Percentiles rank a stretch among this genome's conserved stretches.
Evolutionary conservation across 2,888 invertebrate genomes (phyloP).

Genomic region (Caenorhabditis afra): DNA sequence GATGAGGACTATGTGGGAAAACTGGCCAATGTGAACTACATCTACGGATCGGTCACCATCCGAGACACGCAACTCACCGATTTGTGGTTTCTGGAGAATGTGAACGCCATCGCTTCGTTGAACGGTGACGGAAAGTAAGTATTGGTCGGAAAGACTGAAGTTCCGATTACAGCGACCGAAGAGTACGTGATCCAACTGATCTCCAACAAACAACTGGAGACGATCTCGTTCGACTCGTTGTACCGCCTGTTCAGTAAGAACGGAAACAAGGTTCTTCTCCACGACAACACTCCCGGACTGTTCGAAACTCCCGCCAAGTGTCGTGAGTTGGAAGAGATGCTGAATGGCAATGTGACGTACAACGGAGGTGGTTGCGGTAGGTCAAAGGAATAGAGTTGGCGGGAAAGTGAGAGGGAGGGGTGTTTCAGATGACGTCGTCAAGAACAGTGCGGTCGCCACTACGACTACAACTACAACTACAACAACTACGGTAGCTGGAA

Average conservation of each 20-base stretch:
- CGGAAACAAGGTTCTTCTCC: neutral
- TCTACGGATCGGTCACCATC: slow-evolving; percentile 11
- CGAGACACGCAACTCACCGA: neutral
- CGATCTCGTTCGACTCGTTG: slow-evolving; percentile 4
- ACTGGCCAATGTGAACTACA: neutral
- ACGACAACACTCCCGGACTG: neutral
- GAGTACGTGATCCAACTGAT: too few relatives aligned
- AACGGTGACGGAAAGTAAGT: neutral
- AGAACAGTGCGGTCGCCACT: too few relatives aligned
- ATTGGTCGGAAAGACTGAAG: too few relatives aligned
- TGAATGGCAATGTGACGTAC: neutral
- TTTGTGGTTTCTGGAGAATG: neutral
- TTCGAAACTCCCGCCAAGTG: neutral
- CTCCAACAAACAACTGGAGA: neutral
- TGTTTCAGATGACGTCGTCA: too few relatives aligned
- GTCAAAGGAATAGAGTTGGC: too few relatives aligned
- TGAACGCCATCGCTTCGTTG: neutral
- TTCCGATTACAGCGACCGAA: neutral
- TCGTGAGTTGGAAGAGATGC: neutral
- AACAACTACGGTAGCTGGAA: too few relatives aligned
- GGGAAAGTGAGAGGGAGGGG: too few relatives aligned
- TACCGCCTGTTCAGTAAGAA: neutral
- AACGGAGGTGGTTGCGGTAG: slow-evolving; percentile 11
- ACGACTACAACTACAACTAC: too few relatives aligned
- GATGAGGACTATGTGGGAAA: slow-evolving; percentile 19